phyloP scores from a whole-genome alignment of 2,113 vertebrate species.

The Thalassarche chlororhynchos region DNA sequence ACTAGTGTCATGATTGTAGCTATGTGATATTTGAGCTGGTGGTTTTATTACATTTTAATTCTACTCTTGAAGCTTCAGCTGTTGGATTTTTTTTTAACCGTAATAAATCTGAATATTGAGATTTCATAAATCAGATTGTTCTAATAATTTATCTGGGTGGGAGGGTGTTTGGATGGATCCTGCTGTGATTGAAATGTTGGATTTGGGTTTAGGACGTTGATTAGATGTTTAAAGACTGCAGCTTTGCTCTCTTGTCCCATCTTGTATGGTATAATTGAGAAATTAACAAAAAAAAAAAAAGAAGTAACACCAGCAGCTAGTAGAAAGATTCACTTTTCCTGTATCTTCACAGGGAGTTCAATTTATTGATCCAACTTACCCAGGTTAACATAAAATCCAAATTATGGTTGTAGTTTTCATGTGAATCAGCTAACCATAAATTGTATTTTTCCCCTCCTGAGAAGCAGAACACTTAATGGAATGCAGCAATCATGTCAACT shows the following conservation, averaged over 20 bases:
- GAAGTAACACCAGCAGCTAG: background rate
- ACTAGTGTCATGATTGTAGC: background rate
- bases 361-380: background rate
- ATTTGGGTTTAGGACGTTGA: background rate
- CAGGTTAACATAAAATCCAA: background rate
- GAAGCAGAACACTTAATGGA: background rate
- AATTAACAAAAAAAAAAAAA: background rate
- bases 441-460: background rate
- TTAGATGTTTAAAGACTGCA: background rate
- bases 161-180: background rate
- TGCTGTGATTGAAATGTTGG: background rate
- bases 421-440: background rate
- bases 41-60: background rate
- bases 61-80: background rate
- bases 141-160: background rate
- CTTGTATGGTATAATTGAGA: background rate
- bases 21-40: background rate
- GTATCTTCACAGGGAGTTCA: background rate
- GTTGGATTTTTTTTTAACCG: background rate
- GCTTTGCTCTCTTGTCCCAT: background rate
- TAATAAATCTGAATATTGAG: background rate
- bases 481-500: background rate
- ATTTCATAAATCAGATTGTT: background rate
- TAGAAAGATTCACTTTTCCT: background rate
- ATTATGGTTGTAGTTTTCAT: background rate